A percentile compares a stretch with the other conserved stretches of the same genome.
Conservation (phyloP, 2,888 invertebrate genomes). For the Cephus rjabovi region DNA sequence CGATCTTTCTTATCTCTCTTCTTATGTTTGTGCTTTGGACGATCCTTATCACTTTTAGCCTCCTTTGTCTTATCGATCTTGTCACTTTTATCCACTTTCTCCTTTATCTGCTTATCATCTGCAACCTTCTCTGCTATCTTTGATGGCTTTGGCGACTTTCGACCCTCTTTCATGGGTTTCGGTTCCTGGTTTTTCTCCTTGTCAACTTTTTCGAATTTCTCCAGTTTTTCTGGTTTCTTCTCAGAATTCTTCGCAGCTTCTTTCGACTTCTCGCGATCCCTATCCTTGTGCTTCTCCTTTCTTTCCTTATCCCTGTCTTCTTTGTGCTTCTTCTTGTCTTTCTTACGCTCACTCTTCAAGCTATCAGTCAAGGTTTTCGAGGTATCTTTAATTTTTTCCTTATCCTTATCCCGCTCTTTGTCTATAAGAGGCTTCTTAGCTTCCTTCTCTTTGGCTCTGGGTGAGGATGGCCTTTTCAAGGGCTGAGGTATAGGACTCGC, state of each 20-base stretch:
- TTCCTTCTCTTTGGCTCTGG: conserved; percentile 60
- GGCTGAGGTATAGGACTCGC: conserved; percentile 52
- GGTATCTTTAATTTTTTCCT: conserved; percentile 42
- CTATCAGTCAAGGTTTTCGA: conserved; percentile 47
- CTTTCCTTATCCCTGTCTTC: conserved; percentile 72
- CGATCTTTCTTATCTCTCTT: conserved; percentile 73
- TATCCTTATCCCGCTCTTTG: conserved; percentile 48
- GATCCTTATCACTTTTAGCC: conserved; percentile 60
- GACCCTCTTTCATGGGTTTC: conserved; percentile 64
- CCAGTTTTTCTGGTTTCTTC: conserved; percentile 73
- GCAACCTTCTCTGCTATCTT: conserved; percentile 49
- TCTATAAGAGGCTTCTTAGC: conserved; percentile 55
- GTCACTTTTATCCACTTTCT: conserved; percentile 55
- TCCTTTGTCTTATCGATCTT: conserved; percentile 58
- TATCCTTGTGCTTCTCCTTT: conserved; percentile 67
- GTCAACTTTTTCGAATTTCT: conserved; percentile 71
- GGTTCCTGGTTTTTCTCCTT: conserved; percentile 68
- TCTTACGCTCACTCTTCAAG: conserved; percentile 69
- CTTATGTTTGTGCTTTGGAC: conserved; percentile 70
- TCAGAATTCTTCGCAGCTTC: conserved; percentile 66
- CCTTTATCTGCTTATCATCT: conserved; percentile 59
- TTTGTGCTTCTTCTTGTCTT: conserved; percentile 74
- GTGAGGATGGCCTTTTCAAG: conserved; percentile 49
- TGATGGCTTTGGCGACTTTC: conserved; percentile 49
- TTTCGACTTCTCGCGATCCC: conserved; percentile 67